phyloP scores from a whole-genome alignment of 2,113 vertebrate species.

The Bambusicola thoracicus region DNA sequence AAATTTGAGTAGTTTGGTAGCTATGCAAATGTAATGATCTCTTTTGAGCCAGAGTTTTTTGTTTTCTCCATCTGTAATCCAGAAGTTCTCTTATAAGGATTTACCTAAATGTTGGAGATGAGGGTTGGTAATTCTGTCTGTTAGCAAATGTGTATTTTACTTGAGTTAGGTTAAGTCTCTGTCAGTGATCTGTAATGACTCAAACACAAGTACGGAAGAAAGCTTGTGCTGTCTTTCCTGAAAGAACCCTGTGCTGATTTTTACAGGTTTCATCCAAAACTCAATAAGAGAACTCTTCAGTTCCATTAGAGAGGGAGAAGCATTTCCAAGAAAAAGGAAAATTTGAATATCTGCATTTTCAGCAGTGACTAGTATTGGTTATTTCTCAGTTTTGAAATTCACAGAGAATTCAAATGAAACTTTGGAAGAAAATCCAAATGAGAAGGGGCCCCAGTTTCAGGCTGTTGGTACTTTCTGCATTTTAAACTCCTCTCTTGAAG shows the following conservation, averaged over 20 bases:
- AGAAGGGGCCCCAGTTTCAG: neutral
- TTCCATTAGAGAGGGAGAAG: neutral
- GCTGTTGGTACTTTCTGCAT: constrained; percentile 9
- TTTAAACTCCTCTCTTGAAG: constrained; percentile 12
- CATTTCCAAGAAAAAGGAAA: constrained; percentile 54
- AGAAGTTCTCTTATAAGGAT: neutral
- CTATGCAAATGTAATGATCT: neutral
- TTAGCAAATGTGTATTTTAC: neutral
- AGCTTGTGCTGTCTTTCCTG: neutral
- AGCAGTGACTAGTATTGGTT: constrained; percentile 9
- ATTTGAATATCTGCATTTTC: constrained; percentile 47
- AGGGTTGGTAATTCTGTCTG: neutral
- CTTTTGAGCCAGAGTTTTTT: neutral
- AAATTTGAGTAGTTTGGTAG: neutral
- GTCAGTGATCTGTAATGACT: neutral
- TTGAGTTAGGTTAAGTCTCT: neutral
- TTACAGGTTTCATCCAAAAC: constrained; percentile 21
- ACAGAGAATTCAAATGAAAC: constrained; percentile 9
- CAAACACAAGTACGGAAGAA: neutral
- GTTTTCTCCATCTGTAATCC: neutral
- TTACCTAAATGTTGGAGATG: neutral
- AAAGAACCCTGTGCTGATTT: constrained; percentile 17
- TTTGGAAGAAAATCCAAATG: neutral
- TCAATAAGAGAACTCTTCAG: neutral
- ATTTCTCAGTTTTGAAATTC: constrained; percentile 25